Base-by-base conservation (phyloP, 1,140 invertebrate species). In the Ganaspis sp. region DNA sequence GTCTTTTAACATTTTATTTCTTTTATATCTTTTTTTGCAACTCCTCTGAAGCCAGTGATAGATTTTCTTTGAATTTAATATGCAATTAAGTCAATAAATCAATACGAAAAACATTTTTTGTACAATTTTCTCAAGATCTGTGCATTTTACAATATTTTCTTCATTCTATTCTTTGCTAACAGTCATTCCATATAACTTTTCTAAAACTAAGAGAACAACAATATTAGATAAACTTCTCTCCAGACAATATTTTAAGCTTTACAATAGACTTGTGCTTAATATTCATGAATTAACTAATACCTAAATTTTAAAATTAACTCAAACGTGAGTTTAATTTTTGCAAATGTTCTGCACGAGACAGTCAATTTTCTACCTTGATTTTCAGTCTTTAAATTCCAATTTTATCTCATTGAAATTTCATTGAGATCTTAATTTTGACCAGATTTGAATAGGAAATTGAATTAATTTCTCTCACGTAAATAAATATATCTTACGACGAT, bases 1-100 rank as follows among this genome's bases (percentile, higher is more conserved):
- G 76, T 79, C 77, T 85, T 83, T 82, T 75, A 64, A 80, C 73
- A 53, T 73, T 84, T 85, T 85, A 84, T 84, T 85, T 83, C 72
- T 74, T 54, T 78, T 29, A 45, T 80, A 80, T 77, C 42, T 75
- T 80, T 75, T 81, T 80, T 64, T 82, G 75, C 73, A 40, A 72
- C 9, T 29, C 76, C 72, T 83, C 5, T 71, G 70, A 26, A 72
- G 23, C 40, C 40, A 23, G 40, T 29, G 42, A 15, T 72, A n/a
- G n/a, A n/a, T 53, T 58, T 38, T 58, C 1, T 38, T 38, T 53
- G 15, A 21, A 70, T 9, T 19, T 17, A 2, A 11, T 64, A 26
- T 11, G 21, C 21, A 64, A n/a, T 26, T n/a, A 12, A 40, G 17
- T 49, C 19, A 1, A 23, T 73, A 73, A 77, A 37, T 73, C 76